These are phyloP conservation scores for Micromys minutus DNA, from an alignment of 2,113 vertebrate species.

Conservation along the genomic window DNA sequence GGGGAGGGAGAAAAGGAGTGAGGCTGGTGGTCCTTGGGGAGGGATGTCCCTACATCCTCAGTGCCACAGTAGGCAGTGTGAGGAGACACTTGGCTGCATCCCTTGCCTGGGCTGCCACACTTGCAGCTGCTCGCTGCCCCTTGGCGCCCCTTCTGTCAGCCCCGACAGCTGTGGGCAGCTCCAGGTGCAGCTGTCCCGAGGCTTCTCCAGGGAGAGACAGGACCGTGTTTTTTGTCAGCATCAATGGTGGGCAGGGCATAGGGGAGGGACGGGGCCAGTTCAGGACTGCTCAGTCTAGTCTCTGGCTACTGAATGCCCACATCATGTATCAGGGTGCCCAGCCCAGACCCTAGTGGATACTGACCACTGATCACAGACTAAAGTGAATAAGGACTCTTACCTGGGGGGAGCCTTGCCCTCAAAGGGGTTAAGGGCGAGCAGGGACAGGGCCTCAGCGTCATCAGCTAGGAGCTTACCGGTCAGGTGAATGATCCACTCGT, in stretches of 20 bases:
- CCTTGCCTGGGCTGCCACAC: background rate
- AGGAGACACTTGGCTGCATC: background rate
- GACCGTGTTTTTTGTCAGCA: slow-evolving; percentile 84
- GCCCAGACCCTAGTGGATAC: background rate
- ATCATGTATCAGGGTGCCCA: background rate
- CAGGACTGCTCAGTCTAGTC: background rate
- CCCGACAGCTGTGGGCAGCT: slow-evolving; percentile 87
- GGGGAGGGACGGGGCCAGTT: slow-evolving; percentile 66
- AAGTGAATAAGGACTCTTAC: slow-evolving; percentile 81
- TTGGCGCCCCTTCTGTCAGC: background rate
- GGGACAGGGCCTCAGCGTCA: slow-evolving; percentile 88
- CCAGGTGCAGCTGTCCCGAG: slow-evolving; percentile 86
- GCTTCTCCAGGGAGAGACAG: slow-evolving; percentile 79
- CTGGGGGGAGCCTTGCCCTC: slow-evolving; percentile 86
- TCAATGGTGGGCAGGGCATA: slow-evolving; percentile 85
- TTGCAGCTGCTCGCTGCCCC: background rate
- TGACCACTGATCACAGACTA: background rate
- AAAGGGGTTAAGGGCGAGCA: slow-evolving; percentile 93
- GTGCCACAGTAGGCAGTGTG: background rate
- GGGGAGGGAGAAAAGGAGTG: background rate
- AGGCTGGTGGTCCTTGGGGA: background rate
- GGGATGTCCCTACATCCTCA: background rate
- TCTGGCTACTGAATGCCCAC: background rate
- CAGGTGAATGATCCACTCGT: slow-evolving; percentile 96
- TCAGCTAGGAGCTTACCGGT: slow-evolving; percentile 93